Evolutionary conservation across 2,113 vertebrate species (phyloP), one percentile per base, ranked within the genome.

Genomic region (Ia io): DNA sequence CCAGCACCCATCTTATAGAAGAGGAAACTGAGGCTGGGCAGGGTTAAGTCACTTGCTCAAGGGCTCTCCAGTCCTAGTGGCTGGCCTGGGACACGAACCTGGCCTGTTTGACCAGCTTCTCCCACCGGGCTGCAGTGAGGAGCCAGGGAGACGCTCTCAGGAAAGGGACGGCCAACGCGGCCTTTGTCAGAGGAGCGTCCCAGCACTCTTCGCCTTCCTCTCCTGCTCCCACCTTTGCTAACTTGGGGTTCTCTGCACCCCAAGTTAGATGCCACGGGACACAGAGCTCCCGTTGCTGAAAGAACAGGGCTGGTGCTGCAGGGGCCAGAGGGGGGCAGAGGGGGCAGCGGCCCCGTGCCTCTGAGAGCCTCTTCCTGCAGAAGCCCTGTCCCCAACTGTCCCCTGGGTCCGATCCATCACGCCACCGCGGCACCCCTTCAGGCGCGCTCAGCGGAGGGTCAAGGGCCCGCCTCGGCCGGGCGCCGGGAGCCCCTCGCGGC

Each of bases 361-460:
- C 97, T 73, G n/a, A 22, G 85, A 97, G 98, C 96, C 96, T 97
- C 98, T 97, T 97, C 97, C 98, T 89, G 70, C 96, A 44, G 98
- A 79, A 98, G 97, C 90, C 7, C 0, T 80, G 97, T 97, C 97
- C 97, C 97, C 94, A 94, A 95, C 84, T 90, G 98, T 98, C 98
- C 98, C 97, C 0, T 97, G 98, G 98, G 98, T 98, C 98, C 98
- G 97, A 99, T 98, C 98, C 98, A 98, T 99, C 99, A 98, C 28
- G 40, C 97, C 30, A 78, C 93, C 0, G 96, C 98, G 95, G 97
- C 97, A 97, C 98, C 98, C 96, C 88, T 97, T 98, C 98, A 98
- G 98, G 96, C 8, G 32, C 79, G 97, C 97, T 97, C 95, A 91
- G 83, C 97, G 53, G 97, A 98, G 98, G 98, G 98, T 99, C 98